Conservation (phyloP, 2,113 vertebrate genomes). For the Chaetorhynchus papuensis region DNA sequence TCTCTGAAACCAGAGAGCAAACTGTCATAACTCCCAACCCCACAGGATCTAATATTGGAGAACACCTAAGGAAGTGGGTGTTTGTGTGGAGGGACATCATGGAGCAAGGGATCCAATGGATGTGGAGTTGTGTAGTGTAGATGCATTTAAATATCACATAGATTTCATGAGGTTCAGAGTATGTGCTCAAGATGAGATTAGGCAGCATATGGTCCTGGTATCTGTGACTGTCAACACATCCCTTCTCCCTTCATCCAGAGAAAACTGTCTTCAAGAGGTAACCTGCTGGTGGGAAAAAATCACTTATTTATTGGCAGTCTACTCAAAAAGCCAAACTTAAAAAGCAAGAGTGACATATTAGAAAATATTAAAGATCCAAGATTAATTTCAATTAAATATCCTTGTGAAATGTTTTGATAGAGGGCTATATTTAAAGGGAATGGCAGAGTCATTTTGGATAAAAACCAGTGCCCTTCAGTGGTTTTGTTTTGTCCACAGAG, state of each 20-base stretch:
- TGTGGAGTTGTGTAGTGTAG: background rate
- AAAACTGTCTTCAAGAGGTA: conserved; percentile 40
- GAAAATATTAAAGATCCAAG: background rate
- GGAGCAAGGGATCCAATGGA: background rate
- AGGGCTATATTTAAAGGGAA: background rate
- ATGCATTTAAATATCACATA: conserved; percentile 5
- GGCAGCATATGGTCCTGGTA: conserved; percentile 58
- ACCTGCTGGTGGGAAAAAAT: conserved; percentile 25
- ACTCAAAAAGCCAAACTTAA: conserved; percentile 11
- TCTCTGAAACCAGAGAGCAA: background rate
- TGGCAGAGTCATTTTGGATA: background rate
- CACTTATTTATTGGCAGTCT: conserved; percentile 42
- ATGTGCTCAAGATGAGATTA: conserved; percentile 45
- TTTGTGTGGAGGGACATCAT: background rate
- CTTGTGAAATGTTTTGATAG: background rate
- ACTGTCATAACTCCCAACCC: background rate
- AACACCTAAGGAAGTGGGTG: background rate
- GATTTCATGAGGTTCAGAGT: conserved; percentile 16
- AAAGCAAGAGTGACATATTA: conserved; percentile 21
- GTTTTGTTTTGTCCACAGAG: background rate
- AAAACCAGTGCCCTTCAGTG: background rate
- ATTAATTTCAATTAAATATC: background rate
- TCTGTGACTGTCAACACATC: conserved; percentile 62
- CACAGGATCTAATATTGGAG: background rate
- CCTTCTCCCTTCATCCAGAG: conserved; percentile 41